Evolutionary conservation across 1,140 invertebrate genomes (phyloP), one percentile per base, ranked within the genome.

Genomic region (Tetragonula clypearis): DNA sequence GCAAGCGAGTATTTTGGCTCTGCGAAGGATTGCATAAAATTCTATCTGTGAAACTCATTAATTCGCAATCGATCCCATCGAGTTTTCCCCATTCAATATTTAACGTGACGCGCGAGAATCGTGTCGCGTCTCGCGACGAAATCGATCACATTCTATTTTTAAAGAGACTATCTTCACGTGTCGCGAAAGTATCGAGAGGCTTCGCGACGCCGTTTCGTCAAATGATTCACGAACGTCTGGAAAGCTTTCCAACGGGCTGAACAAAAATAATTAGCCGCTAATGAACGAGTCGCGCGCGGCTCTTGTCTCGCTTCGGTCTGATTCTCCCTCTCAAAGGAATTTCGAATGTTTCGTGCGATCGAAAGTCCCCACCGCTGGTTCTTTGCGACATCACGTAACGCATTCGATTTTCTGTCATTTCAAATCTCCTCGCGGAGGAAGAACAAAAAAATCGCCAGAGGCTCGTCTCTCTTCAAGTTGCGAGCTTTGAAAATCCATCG

Each of bases 201-300:
- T 35, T 75, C 30, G 41, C 41, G 19, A n/a, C 55, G 19, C 17
- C 75, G 75, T 85, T 77, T 66, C 76, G 65, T 79, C 30, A 30
- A 62, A 83, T 88, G 26, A 83, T 74, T 8, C n/a, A 23, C 23
- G 3, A 84, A 23, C 65, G 35, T 35, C 66, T 49, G 55, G 53
- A 30, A 82, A 66, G 66, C 79, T 75, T 91, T 87, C 81, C 91
- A 90, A 88, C 90, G 86, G 89, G 79, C 80, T 80, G 91, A 90
- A 88, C 87, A 86, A 92, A 93, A 93, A 93, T 94, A 93, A 94
- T 94, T 94, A 91, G 91, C 88, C 86, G 84, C 85, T 93, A 93
- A 94, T 92, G 90, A 94, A 93, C 79, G 89, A 75, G 55, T 77
- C 72, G 68, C 62, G 65, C 62, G 65, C 58, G 65, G 58, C 79